Evolutionary conservation across 2,113 vertebrate genomes (phyloP), one percentile per base, ranked within the genome.

Genomic region (Ictalurus furcatus): DNA sequence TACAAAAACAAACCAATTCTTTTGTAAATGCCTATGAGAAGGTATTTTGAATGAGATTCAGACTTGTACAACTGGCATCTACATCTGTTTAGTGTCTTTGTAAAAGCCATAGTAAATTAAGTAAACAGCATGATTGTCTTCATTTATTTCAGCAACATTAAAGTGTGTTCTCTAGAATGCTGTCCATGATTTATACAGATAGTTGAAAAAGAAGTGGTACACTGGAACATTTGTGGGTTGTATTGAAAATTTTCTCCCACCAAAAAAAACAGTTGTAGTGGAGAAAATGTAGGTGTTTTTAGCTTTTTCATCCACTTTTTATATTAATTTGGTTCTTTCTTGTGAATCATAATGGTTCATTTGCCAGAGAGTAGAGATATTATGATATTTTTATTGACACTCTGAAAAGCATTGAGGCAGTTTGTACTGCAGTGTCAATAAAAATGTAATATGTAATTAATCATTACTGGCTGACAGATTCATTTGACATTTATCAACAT

Each of bases 391-490:
- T 87, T 84, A 93, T 93, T 92, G 91, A 92, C 94, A 92, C 93
- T 93, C 34, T 74, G 34, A 92, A 89, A 93, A 89, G 92, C 93
- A 93, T 52, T 94, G 92, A 92, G 91, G 91, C 92, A 92, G 90
- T 94, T 95, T 94, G 93, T 93, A 93, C 90, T 92, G 94, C 93
- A 93, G 93, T 93, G 91, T 92, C 89, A 56, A 92, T 93, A 94
- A 92, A 89, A 92, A 91, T 93, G 91, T 89, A 92, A 92, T 93
- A 93, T 94, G 40, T 88, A 94, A 93, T 94, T 93, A 95, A 95
- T 90, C 92, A 94, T 95, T 71, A 34, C 28, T 40, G 21, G 48
- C 0, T 54, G 59, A 80, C 30, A 73, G 76, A 80, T 54, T 52
- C 21, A 30, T 67, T 48, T 21, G 44, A 25, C 28, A 79, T 67